Conservation (phyloP, 2,888 invertebrate species). For the Perizoma flavofasciatum region DNA sequence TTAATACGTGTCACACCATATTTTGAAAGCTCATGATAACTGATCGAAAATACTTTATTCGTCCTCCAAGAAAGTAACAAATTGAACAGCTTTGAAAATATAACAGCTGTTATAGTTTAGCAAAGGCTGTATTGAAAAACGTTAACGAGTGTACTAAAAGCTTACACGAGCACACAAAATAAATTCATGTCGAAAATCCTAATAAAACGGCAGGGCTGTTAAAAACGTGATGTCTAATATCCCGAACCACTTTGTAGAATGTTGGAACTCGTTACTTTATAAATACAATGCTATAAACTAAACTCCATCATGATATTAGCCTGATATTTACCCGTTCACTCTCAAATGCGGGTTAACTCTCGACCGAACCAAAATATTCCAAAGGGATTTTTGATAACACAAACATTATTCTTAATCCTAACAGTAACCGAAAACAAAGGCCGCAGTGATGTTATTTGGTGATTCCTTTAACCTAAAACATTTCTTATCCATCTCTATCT, state of each 20-base stretch:
- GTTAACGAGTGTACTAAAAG: too few species aligned
- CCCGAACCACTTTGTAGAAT: conserved; percentile 15
- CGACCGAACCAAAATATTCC: conserved; percentile 8
- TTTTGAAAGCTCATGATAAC: too few species aligned
- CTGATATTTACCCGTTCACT: conserved; percentile 21
- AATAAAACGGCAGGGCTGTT: not conserved
- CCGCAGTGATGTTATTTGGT: too few species aligned
- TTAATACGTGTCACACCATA: too few species aligned
- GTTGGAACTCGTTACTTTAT: conserved; percentile 29
- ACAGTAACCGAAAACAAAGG: too few species aligned
- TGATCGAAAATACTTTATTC: too few species aligned
- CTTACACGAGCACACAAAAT: not conserved
- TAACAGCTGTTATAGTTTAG: too few species aligned
- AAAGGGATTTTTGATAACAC: not conserved
- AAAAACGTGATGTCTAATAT: not conserved
- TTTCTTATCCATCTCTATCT: too few species aligned
- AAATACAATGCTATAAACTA: conserved; percentile 32
- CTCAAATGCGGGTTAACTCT: conserved; percentile 16
- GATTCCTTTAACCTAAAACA: too few species aligned
- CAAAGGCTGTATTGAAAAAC: too few species aligned
- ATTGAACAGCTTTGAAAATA: too few species aligned
- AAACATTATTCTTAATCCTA: not conserved
- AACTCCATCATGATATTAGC: conserved; percentile 21
- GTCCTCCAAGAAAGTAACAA: too few species aligned
- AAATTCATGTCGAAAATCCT: not conserved